phyloP scores from a whole-genome alignment of 2,888 invertebrate species.

The Rhingia campestris region DNA sequence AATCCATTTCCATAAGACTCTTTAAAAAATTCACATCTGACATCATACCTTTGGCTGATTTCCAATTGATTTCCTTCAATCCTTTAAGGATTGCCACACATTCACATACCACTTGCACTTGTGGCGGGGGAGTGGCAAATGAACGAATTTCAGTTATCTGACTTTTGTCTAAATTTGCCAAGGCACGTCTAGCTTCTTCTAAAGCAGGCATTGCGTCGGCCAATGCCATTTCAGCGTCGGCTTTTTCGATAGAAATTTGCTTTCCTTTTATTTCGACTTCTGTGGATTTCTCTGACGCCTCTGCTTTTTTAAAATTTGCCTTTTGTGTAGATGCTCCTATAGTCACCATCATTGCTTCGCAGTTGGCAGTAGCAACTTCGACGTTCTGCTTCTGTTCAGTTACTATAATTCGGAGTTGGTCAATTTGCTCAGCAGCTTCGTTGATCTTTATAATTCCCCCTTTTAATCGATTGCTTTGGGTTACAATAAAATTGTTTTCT shows the following conservation, averaged over 20 bases:
- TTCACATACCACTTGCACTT: conserved; percentile 94
- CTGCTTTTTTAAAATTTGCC: conserved; percentile 90
- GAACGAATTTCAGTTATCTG: conserved; percentile 97
- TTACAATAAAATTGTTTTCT: conserved; percentile 79
- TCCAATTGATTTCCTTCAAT: conserved; percentile 94
- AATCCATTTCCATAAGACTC: conserved; percentile 93
- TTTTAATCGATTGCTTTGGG: conserved; percentile 80
- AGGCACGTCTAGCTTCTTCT: conserved; percentile 90
- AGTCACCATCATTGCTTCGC: conserved; percentile 89
- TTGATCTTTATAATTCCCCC: conserved; percentile 86
- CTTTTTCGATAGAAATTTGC: conserved; percentile 91
- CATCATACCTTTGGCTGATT: conserved; percentile 95
- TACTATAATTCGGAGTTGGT: conserved; percentile 90
- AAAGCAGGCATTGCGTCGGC: conserved; percentile 93
- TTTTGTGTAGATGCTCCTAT: conserved; percentile 88
- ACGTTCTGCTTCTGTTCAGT: conserved; percentile 93
- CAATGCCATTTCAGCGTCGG: conserved; percentile 91
- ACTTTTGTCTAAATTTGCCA: conserved; percentile 92
- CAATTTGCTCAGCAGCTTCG: conserved; percentile 92
- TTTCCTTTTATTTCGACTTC: conserved; percentile 93
- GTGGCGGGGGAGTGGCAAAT: conserved; percentile 94
- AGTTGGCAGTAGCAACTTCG: conserved; percentile 90
- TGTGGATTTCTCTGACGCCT: conserved; percentile 90
- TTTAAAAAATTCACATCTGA: conserved; percentile 92
- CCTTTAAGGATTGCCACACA: conserved; percentile 94